Conservation (phyloP, 1,140 invertebrate genomes). For the Euura lappo region DNA sequence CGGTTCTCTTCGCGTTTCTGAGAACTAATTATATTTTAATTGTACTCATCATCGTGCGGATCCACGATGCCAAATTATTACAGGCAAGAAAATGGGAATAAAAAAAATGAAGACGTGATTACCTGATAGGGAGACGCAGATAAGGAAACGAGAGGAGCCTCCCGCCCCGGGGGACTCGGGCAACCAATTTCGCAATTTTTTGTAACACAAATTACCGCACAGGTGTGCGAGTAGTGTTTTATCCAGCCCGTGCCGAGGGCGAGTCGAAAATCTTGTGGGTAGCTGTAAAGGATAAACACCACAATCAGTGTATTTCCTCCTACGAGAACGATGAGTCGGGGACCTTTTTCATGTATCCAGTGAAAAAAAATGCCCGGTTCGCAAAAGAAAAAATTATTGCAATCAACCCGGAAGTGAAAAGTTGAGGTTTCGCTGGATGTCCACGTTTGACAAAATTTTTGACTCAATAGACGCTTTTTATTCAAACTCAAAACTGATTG, state of each 20-base stretch:
- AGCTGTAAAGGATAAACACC: no score
- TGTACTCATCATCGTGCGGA: not conserved
- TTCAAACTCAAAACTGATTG: no score
- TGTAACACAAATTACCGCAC: not conserved
- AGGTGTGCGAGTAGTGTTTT: not conserved
- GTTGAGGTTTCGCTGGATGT: no score
- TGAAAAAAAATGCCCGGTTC: no score
- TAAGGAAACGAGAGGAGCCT: not conserved
- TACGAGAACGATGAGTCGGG: no score
- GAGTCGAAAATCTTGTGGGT: not conserved
- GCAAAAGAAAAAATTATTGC: no score
- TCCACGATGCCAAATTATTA: no score
- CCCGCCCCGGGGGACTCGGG: not conserved
- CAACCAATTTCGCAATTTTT: not conserved
- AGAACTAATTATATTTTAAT: conserved; percentile 6
- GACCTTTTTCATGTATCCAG: no score
- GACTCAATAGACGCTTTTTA: no score
- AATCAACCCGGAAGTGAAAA: no score
- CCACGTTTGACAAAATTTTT: no score
- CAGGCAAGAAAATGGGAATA: not conserved
- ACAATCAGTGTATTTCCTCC: no score
- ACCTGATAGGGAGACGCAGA: not conserved
- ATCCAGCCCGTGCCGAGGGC: not conserved
- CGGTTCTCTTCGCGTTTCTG: not conserved
- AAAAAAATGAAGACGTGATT: not conserved